Conservation (phyloP, 2,797 vertebrate genomes). For the Delichon dasypus region DNA sequence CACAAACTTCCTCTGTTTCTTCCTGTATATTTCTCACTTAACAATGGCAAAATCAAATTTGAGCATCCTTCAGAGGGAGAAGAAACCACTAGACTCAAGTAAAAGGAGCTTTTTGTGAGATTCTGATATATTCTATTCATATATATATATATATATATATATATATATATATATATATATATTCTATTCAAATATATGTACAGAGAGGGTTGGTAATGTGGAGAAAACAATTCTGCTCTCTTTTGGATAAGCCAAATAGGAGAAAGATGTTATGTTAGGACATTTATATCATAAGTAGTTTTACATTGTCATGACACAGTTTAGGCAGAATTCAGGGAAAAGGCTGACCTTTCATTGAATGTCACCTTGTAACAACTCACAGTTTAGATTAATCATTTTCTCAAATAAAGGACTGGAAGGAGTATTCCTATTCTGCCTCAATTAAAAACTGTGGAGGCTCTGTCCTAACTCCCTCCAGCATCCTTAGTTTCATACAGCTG, state of each 20-base stretch:
- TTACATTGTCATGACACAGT: neutral
- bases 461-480: neutral
- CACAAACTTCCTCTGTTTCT: neutral
- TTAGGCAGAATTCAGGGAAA: neutral
- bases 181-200: neutral
- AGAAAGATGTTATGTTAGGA: neutral
- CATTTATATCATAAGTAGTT: neutral
- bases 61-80: neutral
- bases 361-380: neutral
- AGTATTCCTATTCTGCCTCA: neutral
- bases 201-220: rapidly evolving
- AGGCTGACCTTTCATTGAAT: neutral
- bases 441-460: neutral
- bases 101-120: neutral
- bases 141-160: neutral
- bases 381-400: neutral
- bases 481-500: neutral
- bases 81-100: neutral
- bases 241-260: neutral
- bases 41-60: neutral
- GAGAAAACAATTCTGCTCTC: neutral
- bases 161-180: no score
- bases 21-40: neutral
- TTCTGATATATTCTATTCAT: neutral
- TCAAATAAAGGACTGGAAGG: neutral